phyloP scores from a whole-genome alignment of 2,113 vertebrate species.

The Muntiacus muntjak region DNA sequence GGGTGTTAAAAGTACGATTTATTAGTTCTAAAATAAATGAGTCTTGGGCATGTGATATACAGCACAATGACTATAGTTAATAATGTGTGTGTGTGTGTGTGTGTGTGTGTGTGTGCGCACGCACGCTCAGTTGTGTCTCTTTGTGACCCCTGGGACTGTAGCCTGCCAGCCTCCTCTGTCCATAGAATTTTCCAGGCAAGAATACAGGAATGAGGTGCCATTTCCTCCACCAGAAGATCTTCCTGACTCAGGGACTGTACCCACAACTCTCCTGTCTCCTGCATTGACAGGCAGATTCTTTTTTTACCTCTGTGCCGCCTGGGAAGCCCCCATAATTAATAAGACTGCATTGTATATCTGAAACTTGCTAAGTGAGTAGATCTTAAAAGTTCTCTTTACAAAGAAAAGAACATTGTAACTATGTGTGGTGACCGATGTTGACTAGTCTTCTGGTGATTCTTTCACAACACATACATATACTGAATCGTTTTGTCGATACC shows the following conservation, averaged over 20 bases:
- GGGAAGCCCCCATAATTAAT: background rate
- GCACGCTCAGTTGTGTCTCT: background rate
- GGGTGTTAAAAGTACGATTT: background rate
- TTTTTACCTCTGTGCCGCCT: background rate
- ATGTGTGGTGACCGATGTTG: background rate
- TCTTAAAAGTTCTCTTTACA: background rate
- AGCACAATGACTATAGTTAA: background rate
- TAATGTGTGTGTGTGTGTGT: background rate
- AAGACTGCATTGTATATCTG: background rate
- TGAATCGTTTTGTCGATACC: background rate
- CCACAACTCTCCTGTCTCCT: background rate
- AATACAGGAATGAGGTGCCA: background rate
- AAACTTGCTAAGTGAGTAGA: background rate
- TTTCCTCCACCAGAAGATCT: background rate
- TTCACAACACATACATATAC: background rate
- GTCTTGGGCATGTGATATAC: background rate
- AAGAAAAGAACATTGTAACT: background rate
- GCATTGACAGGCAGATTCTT: background rate
- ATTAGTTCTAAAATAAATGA: background rate
- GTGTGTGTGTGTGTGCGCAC: rapidly evolving
- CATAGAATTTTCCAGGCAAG: background rate
- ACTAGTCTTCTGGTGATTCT: background rate
- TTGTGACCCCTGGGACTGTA: background rate
- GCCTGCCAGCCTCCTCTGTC: background rate
- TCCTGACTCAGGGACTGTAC: background rate